Base-by-base conservation (phyloP, 2,797 vertebrate species). In the Enteromius radiatus region DNA sequence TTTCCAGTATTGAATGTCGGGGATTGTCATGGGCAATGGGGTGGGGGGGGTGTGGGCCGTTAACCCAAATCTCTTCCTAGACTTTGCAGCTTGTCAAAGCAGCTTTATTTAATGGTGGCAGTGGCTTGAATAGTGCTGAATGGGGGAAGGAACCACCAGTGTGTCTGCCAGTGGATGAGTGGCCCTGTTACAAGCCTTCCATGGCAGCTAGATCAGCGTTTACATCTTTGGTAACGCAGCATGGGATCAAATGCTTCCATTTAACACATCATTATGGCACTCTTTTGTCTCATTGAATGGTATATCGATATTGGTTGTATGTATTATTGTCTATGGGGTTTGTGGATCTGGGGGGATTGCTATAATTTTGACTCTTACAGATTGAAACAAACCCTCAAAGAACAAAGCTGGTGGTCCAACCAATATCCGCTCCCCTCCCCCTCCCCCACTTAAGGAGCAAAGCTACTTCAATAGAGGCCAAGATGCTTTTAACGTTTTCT, bases 11-110 rank as follows among this genome's bases (percentile, higher is more conserved):
- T 77, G 15, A 63, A 47, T 84, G 65, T 80, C n/a, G 81, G 88
- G 84, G 36, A 23, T 21, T 86, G 47, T 78, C 21, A 67, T 14
- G 59, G 80, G 54, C 33, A 21, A 56, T 76, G 83, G 87, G 38
- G 90, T 85, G 87, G 41, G 91, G 92, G 89, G 7, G 91, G 86
- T 87, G 89, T 88, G 82, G 85, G 90, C 52, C 78, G 87, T 94
- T 95, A 95, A 95, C 91, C 87, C 87, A 77, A 88, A 92, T 95
- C 86, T 95, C 86, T 94, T 92, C 92, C 93, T 92, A 95, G 94
- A 93, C 88, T 95, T 93, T 87, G 91, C 95, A 96, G 95, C 93
- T 93, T 92, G 88, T 90, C 70, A 92, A 71, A 86, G 85, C 88
- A 73, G 69, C 83, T 80, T 88, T 87, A 79, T 81, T 33, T 70